These are phyloP conservation scores for Andricus curvator DNA, from an alignment of 2,888 invertebrate genomes.

Conservation along the genomic window DNA sequence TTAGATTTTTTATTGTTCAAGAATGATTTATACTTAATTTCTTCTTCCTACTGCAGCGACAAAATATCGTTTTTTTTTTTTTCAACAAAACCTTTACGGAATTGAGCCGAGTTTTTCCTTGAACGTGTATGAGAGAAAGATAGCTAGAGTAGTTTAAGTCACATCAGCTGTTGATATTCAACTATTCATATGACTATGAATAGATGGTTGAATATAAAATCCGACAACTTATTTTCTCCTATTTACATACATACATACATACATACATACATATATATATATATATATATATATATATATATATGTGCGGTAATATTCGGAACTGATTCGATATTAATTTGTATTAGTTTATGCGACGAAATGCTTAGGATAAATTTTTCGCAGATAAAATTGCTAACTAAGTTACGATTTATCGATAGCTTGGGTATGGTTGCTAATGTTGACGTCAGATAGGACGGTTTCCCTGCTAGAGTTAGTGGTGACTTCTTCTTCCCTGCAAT, in stretches of 20 bases:
- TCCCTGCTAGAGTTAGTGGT: slow-evolving; percentile 77
- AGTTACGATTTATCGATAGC: slow-evolving; percentile 70
- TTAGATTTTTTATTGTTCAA: background rate
- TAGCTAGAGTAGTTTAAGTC: slow-evolving; percentile 13
- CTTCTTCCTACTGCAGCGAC: background rate
- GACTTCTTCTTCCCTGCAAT: slow-evolving; percentile 77
- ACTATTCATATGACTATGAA: slow-evolving; percentile 12
- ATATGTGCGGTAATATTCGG: background rate
- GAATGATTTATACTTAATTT: background rate
- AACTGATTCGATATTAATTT: slow-evolving; percentile 32
- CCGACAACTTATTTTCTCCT: slow-evolving; percentile 2
- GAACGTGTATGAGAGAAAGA: background rate
- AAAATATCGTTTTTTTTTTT: background rate
- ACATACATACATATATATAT: too few species aligned
- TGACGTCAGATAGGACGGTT: slow-evolving; percentile 76
- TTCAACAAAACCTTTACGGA: background rate
- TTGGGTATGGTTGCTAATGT: slow-evolving; percentile 74
- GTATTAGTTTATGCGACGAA: slow-evolving; percentile 7
- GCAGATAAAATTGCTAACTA: slow-evolving; percentile 20
- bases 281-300: background rate
- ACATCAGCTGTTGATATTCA: slow-evolving; percentile 24
- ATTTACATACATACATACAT: too few species aligned
- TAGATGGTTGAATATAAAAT: slow-evolving; percentile 35
- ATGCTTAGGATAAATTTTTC: slow-evolving; percentile 11
- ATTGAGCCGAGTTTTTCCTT: background rate